A percentile compares a stretch with the other conserved stretches of the same genome.
Evolutionary conservation across 2,888 invertebrate species (phyloP).

Genomic region (Drosophila helvetica): DNA sequence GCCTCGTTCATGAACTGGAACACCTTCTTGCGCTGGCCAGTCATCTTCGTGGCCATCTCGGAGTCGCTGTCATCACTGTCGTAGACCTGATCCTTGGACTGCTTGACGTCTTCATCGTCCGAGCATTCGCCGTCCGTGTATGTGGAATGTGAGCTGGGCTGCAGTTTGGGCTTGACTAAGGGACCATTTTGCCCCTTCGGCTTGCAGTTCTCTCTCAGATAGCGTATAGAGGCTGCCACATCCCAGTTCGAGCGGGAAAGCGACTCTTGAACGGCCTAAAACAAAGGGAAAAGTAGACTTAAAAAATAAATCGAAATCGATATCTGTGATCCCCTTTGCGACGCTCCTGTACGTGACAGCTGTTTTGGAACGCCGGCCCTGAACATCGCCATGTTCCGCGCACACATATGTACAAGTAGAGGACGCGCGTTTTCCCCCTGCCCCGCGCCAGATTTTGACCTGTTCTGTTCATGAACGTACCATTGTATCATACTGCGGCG

Average conservation of each 20-base stretch:
- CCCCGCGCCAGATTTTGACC: slow-evolving; percentile 2
- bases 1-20: slow-evolving; percentile 93
- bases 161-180: slow-evolving; percentile 50
- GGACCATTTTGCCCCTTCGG: slow-evolving; percentile 63
- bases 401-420: slow-evolving; percentile 27
- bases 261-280: slow-evolving; percentile 84
- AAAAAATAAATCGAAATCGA: not conserved
- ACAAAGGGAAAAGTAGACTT: not conserved
- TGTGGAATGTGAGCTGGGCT: slow-evolving; percentile 64
- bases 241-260: slow-evolving; percentile 83
- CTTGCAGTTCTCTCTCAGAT: slow-evolving; percentile 78
- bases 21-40: slow-evolving; percentile 89
- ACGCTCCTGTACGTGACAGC: slow-evolving; percentile 61
- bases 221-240: slow-evolving; percentile 80
- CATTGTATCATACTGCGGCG: slow-evolving; percentile 83
- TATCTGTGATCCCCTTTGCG: slow-evolving; percentile 5
- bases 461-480: slow-evolving; percentile 59
- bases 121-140: slow-evolving; percentile 80
- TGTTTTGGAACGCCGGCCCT: slow-evolving; percentile 62
- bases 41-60: slow-evolving; percentile 86
- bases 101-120: slow-evolving; percentile 75
- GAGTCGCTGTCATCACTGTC: slow-evolving; percentile 83
- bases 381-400: slow-evolving; percentile 61
- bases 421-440: slow-evolving; percentile 36
- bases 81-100: slow-evolving; percentile 81